Conservation (phyloP, 2,888 invertebrate species). For the Lacanobia wlatinum region DNA sequence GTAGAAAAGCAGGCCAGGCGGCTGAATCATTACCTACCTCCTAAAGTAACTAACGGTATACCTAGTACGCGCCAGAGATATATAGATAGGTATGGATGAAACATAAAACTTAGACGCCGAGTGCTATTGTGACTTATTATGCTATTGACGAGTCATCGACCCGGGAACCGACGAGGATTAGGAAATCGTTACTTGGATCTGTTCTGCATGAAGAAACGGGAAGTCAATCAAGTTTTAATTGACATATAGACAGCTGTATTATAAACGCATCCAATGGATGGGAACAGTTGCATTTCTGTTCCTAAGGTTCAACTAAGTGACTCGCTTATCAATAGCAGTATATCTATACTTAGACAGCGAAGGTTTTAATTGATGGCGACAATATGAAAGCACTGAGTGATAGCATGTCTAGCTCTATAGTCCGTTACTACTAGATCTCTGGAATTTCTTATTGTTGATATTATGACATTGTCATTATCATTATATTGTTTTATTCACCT, state of each 20-base stretch:
- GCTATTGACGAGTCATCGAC: slow-evolving; percentile 82
- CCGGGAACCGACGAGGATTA: slow-evolving; percentile 77
- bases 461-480: slow-evolving; percentile 13
- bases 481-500: slow-evolving; percentile 76
- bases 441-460: slow-evolving; percentile 40
- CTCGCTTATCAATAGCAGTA: slow-evolving; percentile 65
- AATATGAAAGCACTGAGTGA: slow-evolving; percentile 56
- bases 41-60: slow-evolving; percentile 27
- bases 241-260: slow-evolving; percentile 49
- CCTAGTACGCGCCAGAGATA: slow-evolving; percentile 6
- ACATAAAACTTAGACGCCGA: slow-evolving; percentile 74
- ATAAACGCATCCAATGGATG: slow-evolving; percentile 43
- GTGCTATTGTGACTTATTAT: slow-evolving; percentile 80
- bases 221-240: slow-evolving; percentile 64
- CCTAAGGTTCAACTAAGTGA: slow-evolving; percentile 63
- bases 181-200: slow-evolving; percentile 80
- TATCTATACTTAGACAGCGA: slow-evolving; percentile 62
- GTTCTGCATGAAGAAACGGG: slow-evolving; percentile 72
- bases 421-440: slow-evolving; percentile 29
- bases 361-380: slow-evolving; percentile 62
- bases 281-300: slow-evolving; percentile 53
- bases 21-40: background rate
- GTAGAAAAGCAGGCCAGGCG: background rate
- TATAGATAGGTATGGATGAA: slow-evolving; percentile 27
- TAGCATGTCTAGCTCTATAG: slow-evolving; percentile 39